Conservation (phyloP, 2,888 invertebrate species). For the Acrobasis consociella region DNA sequence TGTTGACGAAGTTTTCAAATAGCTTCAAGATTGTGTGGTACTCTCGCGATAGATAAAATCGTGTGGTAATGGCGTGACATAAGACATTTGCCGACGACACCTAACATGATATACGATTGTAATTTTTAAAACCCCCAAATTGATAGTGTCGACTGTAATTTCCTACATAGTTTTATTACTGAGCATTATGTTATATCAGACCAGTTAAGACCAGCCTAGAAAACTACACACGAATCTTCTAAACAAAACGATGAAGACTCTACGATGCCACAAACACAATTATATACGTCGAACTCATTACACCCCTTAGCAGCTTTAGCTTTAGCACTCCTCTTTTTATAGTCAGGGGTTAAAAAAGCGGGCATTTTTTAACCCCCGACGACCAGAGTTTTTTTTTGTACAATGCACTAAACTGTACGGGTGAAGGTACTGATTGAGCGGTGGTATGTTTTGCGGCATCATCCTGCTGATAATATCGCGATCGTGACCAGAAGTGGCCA, state of each 20-base stretch:
- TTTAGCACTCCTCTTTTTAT: no score
- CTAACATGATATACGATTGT: conserved; percentile 32
- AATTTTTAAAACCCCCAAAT: conserved; percentile 30
- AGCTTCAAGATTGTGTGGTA: conserved; percentile 20
- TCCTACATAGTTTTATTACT: background rate
- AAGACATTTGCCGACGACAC: conserved; percentile 45
- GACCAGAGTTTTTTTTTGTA: no score
- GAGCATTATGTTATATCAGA: no score
- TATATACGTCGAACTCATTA: no score
- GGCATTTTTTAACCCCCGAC: no score
- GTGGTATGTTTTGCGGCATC: conserved; percentile 53
- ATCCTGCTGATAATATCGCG: conserved; percentile 57
- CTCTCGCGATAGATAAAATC: conserved; percentile 47
- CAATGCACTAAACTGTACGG: background rate
- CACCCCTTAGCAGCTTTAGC: no score
- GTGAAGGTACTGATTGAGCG: conserved; percentile 14
- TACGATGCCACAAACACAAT: no score
- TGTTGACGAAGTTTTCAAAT: conserved; percentile 13
- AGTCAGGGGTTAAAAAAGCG: no score
- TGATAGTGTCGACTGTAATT: conserved; percentile 18
- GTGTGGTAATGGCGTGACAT: conserved; percentile 48
- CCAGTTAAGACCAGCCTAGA: no score
- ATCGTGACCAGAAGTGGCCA: conserved; percentile 49
- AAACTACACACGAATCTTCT: no score
- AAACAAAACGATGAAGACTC: no score